Evolutionary conservation across 2,888 invertebrate species (phyloP).

Genomic region (Epinotia demarniana): DNA sequence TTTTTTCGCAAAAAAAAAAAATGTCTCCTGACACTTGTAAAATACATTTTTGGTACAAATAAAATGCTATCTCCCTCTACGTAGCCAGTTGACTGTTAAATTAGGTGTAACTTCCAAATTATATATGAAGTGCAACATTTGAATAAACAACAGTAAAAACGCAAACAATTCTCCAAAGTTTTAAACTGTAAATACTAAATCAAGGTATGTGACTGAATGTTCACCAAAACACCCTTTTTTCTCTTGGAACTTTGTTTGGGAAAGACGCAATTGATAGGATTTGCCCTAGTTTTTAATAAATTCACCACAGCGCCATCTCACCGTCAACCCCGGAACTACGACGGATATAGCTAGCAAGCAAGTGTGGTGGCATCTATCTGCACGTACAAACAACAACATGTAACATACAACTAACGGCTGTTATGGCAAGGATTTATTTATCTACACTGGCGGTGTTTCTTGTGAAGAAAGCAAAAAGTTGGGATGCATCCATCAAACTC

Average conservation of each 20-base stretch:
- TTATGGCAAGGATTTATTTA: conserved; percentile 15
- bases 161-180: background rate
- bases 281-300: conserved; percentile 13
- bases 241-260: background rate
- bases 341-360: conserved; percentile 49
- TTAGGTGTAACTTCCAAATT: conserved; percentile 3
- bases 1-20: background rate
- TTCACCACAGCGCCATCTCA: conserved; percentile 75
- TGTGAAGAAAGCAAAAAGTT: conserved; percentile 34
- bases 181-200: background rate
- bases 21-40: background rate
- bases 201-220: conserved; percentile 1
- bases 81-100: background rate
- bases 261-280: conserved; percentile 1
- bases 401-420: conserved; percentile 6
- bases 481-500: conserved; percentile 45
- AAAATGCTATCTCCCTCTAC: background rate
- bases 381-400: conserved; percentile 27
- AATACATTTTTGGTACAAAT: background rate
- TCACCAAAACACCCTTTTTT: conserved; percentile 15
- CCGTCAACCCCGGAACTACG: conserved; percentile 66
- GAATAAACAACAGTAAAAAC: conserved; percentile 3
- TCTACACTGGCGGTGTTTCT: conserved; percentile 10
- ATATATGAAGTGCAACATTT: conserved; percentile 9
- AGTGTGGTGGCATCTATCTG: conserved; percentile 34